Evolutionary conservation across 2,797 vertebrate species (phyloP), one percentile per base, ranked within the genome.

Genomic region (Microctenopoma lineatum): DNA sequence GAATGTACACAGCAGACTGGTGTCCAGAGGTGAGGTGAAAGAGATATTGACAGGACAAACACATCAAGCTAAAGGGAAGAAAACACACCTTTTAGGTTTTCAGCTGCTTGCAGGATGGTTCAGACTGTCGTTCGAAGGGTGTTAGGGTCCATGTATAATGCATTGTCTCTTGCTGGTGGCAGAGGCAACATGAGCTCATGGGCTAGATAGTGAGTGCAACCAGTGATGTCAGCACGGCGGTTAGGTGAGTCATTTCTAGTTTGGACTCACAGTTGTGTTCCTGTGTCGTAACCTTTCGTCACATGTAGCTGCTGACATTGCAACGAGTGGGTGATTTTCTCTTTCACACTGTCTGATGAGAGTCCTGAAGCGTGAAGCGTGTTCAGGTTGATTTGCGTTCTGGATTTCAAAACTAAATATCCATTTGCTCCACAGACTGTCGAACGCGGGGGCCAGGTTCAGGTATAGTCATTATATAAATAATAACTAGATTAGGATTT

Each of bases 121-220:
- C 42, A 26, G 55, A 55, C 51, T 67, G 9, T 26, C 12, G 29
- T 41, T 55, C 66, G 42, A 7, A 34, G 36, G 57, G 57, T 53
- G 39, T 45, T 11, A 50, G 66, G 64, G 50, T 55, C 29, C 62
- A 82, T 88, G 50, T 72, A 84, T 86, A 84, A 90, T 84, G 66
- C 57, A 76, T 80, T 18, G 59, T 57, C 48, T 42, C 13, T 53
- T 60, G 64, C 62, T 73, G 70, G 52, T 72, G 62, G 76, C 58
- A 32, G 66, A 59, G 66, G 71, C 75, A 73, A 75, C 70, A 62
- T 8, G 14, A 83, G 73, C 80, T 77, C 66, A 75, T 58, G 73
- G 66, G 74, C 51, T 44, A 14, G 26, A 73, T 53, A 10, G 52
- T 29, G 52, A 56, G 60, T 66, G 36, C 15, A 59, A 38, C 59